A percentile compares a stretch with the other conserved stretches of the same genome.
Conservation (phyloP, 2,113 vertebrate genomes). For the Garra rufa region DNA sequence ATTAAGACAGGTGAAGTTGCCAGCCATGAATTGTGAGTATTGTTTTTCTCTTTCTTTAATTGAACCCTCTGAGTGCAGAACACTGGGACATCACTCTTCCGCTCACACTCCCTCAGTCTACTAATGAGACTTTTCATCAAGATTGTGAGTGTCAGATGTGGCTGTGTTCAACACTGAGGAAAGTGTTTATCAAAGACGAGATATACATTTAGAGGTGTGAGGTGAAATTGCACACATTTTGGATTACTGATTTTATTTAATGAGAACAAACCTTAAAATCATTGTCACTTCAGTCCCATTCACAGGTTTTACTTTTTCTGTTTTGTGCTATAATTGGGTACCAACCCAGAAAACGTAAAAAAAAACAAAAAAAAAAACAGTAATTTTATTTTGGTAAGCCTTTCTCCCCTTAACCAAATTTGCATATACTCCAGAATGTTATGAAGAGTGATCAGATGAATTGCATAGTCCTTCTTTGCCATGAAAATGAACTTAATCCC, state of each 20-base stretch:
- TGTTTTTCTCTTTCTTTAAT: slow-evolving; percentile 56
- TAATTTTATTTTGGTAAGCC: too few species aligned
- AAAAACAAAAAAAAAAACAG: too few species aligned
- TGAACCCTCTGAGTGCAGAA: slow-evolving; percentile 51
- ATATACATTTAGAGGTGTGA: not conserved
- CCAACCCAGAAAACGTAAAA: too few species aligned
- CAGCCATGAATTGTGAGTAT: slow-evolving; percentile 55
- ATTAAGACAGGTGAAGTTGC: slow-evolving; percentile 49
- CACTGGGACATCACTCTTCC: slow-evolving; percentile 49
- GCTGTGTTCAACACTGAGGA: not conserved
- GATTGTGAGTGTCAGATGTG: slow-evolving; percentile 39
- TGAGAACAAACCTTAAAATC: not conserved
- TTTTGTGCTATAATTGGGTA: too few species aligned
- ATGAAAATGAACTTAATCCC: too few species aligned
- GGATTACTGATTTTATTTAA: not conserved
- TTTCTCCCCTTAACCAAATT: too few species aligned
- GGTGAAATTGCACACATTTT: slow-evolving; percentile 2
- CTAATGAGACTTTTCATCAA: slow-evolving; percentile 61
- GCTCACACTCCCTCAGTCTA: slow-evolving; percentile 22
- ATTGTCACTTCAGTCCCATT: not conserved
- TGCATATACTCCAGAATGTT: too few species aligned
- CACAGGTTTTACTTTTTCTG: too few species aligned
- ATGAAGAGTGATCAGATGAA: too few species aligned
- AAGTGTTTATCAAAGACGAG: slow-evolving; percentile 1
- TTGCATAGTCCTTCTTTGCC: too few species aligned